Conservation (phyloP, 1,140 invertebrate genomes). For the Aphis gossypii region DNA sequence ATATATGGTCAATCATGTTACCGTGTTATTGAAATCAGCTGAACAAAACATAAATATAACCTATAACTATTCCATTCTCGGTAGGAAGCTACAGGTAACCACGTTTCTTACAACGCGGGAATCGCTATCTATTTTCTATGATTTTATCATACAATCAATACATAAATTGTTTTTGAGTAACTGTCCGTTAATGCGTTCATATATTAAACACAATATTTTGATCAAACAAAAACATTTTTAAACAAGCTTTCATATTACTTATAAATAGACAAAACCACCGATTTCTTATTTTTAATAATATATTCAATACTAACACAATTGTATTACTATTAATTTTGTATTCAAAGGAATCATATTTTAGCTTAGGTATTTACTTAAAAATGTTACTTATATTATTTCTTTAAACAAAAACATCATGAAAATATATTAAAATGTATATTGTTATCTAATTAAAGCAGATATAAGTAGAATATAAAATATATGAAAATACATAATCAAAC, state of each 20-base stretch:
- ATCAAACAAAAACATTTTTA: too few species aligned
- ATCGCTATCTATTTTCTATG: too few species aligned
- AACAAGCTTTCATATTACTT: too few species aligned
- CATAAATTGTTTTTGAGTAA: not conserved
- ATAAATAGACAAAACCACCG: too few species aligned
- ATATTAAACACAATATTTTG: too few species aligned
- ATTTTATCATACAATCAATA: not conserved
- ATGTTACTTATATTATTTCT: not conserved
- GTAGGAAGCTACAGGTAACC: too few species aligned
- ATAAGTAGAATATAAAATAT: not conserved
- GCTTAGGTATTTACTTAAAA: accelerated
- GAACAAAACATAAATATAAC: too few species aligned
- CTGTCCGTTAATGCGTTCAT: not conserved
- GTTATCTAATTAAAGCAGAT: not conserved
- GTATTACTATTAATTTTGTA: not conserved
- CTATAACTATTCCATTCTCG: too few species aligned
- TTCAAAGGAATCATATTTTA: not conserved
- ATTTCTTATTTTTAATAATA: too few species aligned
- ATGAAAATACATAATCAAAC: not conserved
- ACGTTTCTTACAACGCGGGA: too few species aligned
- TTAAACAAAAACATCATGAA: not conserved
- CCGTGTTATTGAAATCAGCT: too few species aligned
- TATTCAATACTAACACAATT: not conserved
- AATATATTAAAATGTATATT: not conserved
- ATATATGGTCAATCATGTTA: too few species aligned